Evolutionary conservation across 53 echinoderm and acorn worm genomes (phyloP).

Genomic region (Luidia sarsii): DNA sequence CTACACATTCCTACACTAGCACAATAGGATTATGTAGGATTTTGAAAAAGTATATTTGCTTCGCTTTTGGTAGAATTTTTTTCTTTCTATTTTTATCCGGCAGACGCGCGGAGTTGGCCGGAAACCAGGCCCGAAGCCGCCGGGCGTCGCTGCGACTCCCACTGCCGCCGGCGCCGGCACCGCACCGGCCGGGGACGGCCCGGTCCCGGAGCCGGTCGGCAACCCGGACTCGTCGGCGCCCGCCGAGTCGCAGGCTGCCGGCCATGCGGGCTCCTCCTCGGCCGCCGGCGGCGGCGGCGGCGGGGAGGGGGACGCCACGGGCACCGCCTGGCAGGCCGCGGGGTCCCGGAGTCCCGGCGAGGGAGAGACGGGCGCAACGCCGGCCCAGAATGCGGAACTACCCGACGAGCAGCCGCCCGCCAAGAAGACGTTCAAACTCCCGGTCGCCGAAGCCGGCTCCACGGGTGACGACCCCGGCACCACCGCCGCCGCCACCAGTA

Average conservation of each 20-base stretch:
- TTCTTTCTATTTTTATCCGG: no score
- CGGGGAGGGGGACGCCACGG: not conserved
- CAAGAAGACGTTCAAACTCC: constrained; percentile 19
- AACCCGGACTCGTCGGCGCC: constrained; percentile 19
- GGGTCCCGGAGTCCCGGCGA: no score
- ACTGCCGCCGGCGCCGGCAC: not conserved
- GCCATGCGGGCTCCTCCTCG: constrained; percentile 39
- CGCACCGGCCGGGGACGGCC: constrained; percentile 43
- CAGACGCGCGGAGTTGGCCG: constrained; percentile 15
- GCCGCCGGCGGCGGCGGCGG: constrained; percentile 1
- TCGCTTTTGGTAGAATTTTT: no score
- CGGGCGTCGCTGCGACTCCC: no score
- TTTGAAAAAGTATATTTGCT: no score
- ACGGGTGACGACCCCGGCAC: not conserved
- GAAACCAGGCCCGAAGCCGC: constrained; percentile 25
- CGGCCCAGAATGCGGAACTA: not conserved
- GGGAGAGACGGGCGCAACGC: not conserved
- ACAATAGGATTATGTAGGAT: no score
- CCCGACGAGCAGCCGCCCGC: constrained; percentile 18
- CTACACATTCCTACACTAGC: no score
- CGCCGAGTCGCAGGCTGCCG: not conserved
- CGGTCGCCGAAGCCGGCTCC: not conserved
- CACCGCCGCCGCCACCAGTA: constrained; percentile 1
- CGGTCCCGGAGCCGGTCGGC: constrained; percentile 31
- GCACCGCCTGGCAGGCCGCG: not conserved